Evolutionary conservation across 2,797 vertebrate species (phyloP), one percentile per base, ranked within the genome.

Genomic region (Loriculus beryllinus): DNA sequence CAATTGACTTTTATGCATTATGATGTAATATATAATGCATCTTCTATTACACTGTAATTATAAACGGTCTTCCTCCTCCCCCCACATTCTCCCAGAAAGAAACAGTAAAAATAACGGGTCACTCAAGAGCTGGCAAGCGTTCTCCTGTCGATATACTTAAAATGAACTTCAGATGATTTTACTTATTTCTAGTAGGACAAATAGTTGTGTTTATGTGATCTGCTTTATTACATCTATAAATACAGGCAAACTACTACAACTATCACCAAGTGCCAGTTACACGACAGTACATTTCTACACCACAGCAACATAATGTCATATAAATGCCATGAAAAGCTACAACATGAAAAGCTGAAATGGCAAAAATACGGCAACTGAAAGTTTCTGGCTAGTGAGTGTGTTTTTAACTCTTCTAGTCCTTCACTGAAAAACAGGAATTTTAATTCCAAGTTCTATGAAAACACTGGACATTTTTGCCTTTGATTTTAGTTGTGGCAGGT

Each of bases 181-280:
- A 67, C 60, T 95, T 93, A 90, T 54, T 94, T 92, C 67, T 81
- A 82, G 92, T 81, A 70, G 65, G 82, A 94, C 95, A 92, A 82
- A n/a, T 68, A 94, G 77, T 91, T 91, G 42, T 78, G 43, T 92
- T 96, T 89, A 90, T 59, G 69, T 82, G 78, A 81, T 52, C 64
- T 71, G 28, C 76, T 95, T 90, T 83, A 86, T 81, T 92, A 88
- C 79, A 82, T 60, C 77, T 82, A 82, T 82, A 92, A 92, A 88
- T 90, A 89, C 49, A 82, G 17, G 47, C 64, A 86, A 88, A 59
- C 22, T 68, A 37, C 76, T 83, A 40, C 67, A 80, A 35, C 23
- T 59, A 59, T 92, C 49, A 76, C 62, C 72, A 81, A 70, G 72
- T 77, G 52, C 62, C 33, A 94, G 67, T 69, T 84, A 76, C 8